Conservation (phyloP, 1,140 invertebrate species). For the Trachymyrmex septentrionalis region DNA sequence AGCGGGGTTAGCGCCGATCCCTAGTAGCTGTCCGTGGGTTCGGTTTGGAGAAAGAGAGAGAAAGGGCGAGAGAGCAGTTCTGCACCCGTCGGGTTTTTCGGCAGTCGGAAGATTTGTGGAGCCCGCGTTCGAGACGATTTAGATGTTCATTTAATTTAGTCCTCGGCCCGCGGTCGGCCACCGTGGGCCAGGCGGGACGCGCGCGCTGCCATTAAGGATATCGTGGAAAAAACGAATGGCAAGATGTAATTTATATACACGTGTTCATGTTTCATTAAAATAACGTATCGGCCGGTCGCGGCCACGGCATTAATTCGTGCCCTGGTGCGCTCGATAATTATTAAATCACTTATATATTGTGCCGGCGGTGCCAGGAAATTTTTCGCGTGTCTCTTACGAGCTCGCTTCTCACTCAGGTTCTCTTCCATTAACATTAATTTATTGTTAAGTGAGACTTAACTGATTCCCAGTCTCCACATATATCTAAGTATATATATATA, state of each 20-base stretch:
- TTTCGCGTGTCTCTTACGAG: conserved; percentile 38
- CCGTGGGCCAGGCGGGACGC: conserved; percentile 53
- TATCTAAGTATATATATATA: background rate
- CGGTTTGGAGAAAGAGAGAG: background rate
- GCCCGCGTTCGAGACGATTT: conserved; percentile 71
- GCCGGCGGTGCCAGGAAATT: conserved; percentile 6
- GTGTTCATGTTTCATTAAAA: conserved; percentile 70
- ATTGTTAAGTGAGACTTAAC: background rate
- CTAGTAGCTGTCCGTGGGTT: conserved; percentile 56
- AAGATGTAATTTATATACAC: conserved; percentile 70
- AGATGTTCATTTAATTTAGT: conserved; percentile 77
- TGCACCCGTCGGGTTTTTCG: conserved; percentile 74
- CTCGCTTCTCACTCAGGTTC: background rate
- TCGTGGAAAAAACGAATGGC: conserved; percentile 62
- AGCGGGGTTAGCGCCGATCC: conserved; percentile 35
- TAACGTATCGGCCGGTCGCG: conserved; percentile 68
- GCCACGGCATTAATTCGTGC: conserved; percentile 67
- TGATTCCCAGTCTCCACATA: background rate
- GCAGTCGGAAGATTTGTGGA: conserved; percentile 74
- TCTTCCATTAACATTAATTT: conserved; percentile 52
- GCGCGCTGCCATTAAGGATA: conserved; percentile 71
- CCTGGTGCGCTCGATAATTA: conserved; percentile 55
- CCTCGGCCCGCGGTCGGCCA: conserved; percentile 65
- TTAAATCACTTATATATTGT: conserved; percentile 58
- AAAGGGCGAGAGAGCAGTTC: conserved; percentile 40